phyloP scores from a whole-genome alignment of 2,888 invertebrate species.

The Andrena fulva region DNA sequence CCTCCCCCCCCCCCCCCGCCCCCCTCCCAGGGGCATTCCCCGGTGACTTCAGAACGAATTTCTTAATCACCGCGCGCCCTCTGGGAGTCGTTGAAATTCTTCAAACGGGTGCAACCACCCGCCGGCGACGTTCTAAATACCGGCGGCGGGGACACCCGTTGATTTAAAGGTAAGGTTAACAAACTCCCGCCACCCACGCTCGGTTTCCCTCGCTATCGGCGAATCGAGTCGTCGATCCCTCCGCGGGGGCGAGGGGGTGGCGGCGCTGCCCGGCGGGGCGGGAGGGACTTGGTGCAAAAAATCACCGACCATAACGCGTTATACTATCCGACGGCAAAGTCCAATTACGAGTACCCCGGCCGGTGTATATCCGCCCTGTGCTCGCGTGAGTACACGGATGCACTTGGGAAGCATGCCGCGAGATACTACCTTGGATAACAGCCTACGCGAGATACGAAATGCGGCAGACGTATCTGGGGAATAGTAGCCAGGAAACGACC shows the following conservation, averaged over 20 bases:
- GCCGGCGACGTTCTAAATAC: background rate
- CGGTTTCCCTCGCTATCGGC: constrained; percentile 24
- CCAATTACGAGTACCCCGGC: constrained; percentile 46
- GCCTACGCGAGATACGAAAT: constrained; percentile 56
- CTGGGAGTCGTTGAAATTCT: constrained; percentile 9
- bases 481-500: constrained; percentile 63
- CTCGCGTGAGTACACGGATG: constrained; percentile 46
- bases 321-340: constrained; percentile 48
- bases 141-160: background rate
- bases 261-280: background rate
- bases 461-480: constrained; percentile 52
- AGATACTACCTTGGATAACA: constrained; percentile 56
- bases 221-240: background rate
- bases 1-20: too few relatives aligned
- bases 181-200: constrained; percentile 12
- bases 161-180: constrained; percentile 29
- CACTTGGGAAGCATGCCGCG: constrained; percentile 49
- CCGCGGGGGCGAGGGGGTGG: background rate
- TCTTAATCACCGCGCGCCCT: constrained; percentile 17
- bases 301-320: constrained; percentile 52
- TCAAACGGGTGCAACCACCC: background rate
- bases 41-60: constrained; percentile 3
- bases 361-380: constrained; percentile 34
- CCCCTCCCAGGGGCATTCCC: background rate
- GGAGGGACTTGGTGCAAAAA: constrained; percentile 19